Conservation (phyloP, 2,113 vertebrate genomes). For the Lophura nycthemera region DNA sequence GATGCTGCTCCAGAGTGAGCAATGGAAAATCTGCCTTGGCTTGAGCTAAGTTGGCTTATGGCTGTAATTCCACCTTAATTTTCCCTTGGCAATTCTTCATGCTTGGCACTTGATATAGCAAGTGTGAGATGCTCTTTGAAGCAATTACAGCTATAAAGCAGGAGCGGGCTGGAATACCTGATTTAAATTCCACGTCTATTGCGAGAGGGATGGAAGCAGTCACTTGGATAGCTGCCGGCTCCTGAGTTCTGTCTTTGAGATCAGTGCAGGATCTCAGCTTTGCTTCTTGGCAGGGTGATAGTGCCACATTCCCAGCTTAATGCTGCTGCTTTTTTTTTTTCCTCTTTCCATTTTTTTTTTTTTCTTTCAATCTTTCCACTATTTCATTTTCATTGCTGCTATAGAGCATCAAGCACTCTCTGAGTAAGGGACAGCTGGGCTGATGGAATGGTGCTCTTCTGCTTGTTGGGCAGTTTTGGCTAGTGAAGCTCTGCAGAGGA, state of each 20-base stretch:
- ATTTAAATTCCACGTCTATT: constrained; percentile 32
- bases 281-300: background rate
- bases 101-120: background rate
- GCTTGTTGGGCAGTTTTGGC: background rate
- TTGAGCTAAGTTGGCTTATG: rapidly evolving
- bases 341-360: background rate
- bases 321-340: background rate
- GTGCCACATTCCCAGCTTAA: background rate
- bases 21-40: background rate
- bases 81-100: background rate
- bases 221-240: background rate
- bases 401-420: background rate
- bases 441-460: background rate
- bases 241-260: background rate
- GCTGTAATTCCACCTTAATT: background rate
- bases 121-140: constrained; percentile 37
- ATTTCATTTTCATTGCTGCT: background rate
- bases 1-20: rapidly evolving
- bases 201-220: constrained; percentile 26
- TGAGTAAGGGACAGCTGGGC: background rate
- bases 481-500: background rate
- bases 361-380: background rate
- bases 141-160: background rate
- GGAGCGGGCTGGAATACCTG: constrained; percentile 9
- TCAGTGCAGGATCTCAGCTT: background rate